Evolutionary conservation across 1,140 invertebrate genomes (phyloP).

Genomic region (Drosophila biarmipes): DNA sequence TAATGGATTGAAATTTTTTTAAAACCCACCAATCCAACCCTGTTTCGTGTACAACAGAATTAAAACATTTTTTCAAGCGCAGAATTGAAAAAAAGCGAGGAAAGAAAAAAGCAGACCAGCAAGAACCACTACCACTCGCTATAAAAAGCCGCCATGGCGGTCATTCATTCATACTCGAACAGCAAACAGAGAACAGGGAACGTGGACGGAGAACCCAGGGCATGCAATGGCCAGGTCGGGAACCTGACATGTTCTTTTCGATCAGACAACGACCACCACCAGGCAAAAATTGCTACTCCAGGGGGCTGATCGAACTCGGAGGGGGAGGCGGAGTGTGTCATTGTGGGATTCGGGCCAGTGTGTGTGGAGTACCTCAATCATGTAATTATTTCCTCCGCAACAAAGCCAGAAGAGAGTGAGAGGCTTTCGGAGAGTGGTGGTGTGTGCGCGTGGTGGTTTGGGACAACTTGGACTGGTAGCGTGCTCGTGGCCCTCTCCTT

Average conservation of each 20-base stretch:
- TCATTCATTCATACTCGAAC: slow-evolving; percentile 55
- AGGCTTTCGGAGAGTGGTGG: slow-evolving; percentile 3
- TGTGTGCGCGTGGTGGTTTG: slow-evolving; percentile 9
- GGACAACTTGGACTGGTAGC: slow-evolving; percentile 50
- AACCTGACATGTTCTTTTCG: slow-evolving; percentile 77
- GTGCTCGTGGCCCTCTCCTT: slow-evolving; percentile 52
- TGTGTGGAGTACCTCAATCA: slow-evolving; percentile 78
- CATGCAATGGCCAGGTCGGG: slow-evolving; percentile 71
- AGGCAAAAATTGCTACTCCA: slow-evolving; percentile 20
- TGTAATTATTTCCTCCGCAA: slow-evolving; percentile 84
- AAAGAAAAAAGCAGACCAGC: slow-evolving; percentile 35
- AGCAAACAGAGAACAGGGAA: neutral
- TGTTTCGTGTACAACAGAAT: neutral
- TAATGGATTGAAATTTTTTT: too few species aligned
- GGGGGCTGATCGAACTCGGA: neutral
- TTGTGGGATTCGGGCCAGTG: slow-evolving; percentile 48
- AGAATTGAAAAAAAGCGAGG: slow-evolving; percentile 14
- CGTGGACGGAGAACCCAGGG: slow-evolving; percentile 33
- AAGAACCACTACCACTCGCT: slow-evolving; percentile 63
- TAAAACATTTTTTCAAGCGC: slow-evolving; percentile 4
- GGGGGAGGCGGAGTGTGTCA: slow-evolving; percentile 32
- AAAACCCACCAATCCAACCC: neutral
- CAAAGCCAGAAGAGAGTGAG: slow-evolving; percentile 21
- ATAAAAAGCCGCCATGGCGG: slow-evolving; percentile 69
- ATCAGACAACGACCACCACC: slow-evolving; percentile 70